Conservation (phyloP, 2,797 vertebrate genomes). For the Brachymystax lenok region DNA sequence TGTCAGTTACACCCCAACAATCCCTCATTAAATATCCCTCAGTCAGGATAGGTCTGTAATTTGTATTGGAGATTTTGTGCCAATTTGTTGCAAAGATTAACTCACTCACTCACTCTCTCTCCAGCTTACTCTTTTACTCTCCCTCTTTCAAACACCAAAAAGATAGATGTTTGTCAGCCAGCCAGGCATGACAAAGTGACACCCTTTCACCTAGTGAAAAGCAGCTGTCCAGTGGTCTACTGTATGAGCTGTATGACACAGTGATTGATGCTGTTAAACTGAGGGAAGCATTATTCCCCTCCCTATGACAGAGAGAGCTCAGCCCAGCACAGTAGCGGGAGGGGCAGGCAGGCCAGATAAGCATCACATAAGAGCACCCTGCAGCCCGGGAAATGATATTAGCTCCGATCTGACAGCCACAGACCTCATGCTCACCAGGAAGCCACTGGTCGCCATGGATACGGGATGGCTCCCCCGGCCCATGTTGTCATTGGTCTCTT, state of each 20-base stretch:
- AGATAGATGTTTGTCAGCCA: background rate
- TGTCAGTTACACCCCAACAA: background rate
- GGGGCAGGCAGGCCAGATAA: slow-evolving; percentile 51
- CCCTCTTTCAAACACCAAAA: background rate
- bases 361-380: slow-evolving; percentile 61
- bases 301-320: background rate
- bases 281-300: background rate
- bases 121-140: background rate
- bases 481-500: slow-evolving; percentile 10
- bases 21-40: background rate
- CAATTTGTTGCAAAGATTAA: background rate
- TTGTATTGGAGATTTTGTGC: background rate
- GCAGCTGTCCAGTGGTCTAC: background rate
- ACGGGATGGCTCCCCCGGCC: slow-evolving; percentile 39
- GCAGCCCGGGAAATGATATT: slow-evolving; percentile 73
- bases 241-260: background rate
- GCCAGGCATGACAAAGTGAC: background rate
- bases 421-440: slow-evolving; percentile 57
- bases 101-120: background rate
- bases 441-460: slow-evolving; percentile 68
- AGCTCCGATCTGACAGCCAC: slow-evolving; percentile 54
- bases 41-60: background rate
- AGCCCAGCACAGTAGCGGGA: background rate
- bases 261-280: background rate
- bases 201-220: background rate